Evolutionary conservation across 2,113 vertebrate species (phyloP), one percentile per base, ranked within the genome.

Genomic region (Scomber colias): DNA sequence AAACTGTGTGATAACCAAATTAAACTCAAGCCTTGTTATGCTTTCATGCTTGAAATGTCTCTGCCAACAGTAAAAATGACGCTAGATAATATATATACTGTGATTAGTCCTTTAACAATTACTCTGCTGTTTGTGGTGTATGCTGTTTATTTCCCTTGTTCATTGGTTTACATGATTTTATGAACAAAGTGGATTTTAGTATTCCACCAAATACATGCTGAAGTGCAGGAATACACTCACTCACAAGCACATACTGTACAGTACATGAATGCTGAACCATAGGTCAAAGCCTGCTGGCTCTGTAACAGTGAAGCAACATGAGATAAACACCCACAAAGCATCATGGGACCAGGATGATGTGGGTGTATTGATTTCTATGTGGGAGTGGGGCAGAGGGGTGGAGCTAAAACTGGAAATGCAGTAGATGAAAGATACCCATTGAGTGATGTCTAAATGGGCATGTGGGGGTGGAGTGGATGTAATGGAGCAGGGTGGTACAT

Each of bases 331-430:
- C 93, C 90, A 92, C 92, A 92, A 87, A 88, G 84, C 90, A 92
- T 89, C 87, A 86, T 91, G 91, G 88, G 90, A 92, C 71, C 65
- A 40, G 83, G 73, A 91, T 72, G 89, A 88, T 89, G 94, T 79
- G 85, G 87, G 89, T 61, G 84, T 94, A 95, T 95, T 89, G 94
- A 95, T 95, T 93, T 92, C 51, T 81, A 90, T 70, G 94, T 89
- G 79, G 93, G 92, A 90, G 84, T 72, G 76, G 83, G 84, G 87
- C 70, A 79, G 80, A 85, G 82, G 86, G 93, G 90, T 87, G 92
- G 92, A 91, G 90, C 82, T 92, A 92, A 90, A 93, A 87, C 76
- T 80, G 88, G 87, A 90, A 87, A 83, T 70, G 70, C 82, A 81
- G 59, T 24, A 56, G 86, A 89, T 87, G 82, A 89, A 80, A 79